Percentiles rank a stretch among this genome's conserved stretches.
Conservation (phyloP, 2,888 invertebrate genomes). For the Eueremaeus valkanovi region DNA sequence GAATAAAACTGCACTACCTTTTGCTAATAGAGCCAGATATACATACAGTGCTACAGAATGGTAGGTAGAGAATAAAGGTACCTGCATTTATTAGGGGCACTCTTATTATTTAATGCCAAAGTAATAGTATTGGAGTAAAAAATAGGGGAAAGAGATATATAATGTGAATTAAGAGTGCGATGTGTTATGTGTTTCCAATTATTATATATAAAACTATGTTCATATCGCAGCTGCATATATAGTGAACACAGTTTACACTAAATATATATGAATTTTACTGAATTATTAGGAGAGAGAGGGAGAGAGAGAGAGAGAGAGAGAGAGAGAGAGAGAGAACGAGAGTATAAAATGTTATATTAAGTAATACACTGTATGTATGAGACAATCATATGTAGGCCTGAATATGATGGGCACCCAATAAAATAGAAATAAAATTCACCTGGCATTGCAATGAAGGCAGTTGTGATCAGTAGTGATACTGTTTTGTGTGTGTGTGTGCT, state of each 20-base stretch:
- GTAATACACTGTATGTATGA: not conserved
- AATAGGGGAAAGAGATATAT: not conserved
- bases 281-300: not conserved
- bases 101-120: constrained; percentile 28
- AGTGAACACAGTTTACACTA: not conserved
- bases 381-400: constrained; percentile 11
- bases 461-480: constrained; percentile 25
- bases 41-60: not conserved
- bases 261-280: not conserved
- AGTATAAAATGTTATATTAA: too few relatives aligned
- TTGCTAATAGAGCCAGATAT: not conserved
- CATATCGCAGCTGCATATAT: constrained; percentile 10
- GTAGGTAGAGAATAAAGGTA: constrained; percentile 19
- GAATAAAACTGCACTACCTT: not conserved
- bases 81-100: constrained; percentile 35
- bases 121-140: constrained; percentile 23
- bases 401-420: constrained; percentile 26
- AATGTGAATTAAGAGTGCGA: too few relatives aligned
- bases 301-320: not conserved
- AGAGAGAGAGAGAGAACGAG: too few relatives aligned
- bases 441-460: not conserved
- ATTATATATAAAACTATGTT: constrained; percentile 17
- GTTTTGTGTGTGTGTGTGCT: not conserved
- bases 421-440: constrained; percentile 33
- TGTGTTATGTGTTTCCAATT: constrained; percentile 17